A percentile compares a stretch with the other conserved stretches of the same genome.
Evolutionary conservation across 2,797 vertebrate genomes (phyloP).

Genomic region (Ciconia nigra): DNA sequence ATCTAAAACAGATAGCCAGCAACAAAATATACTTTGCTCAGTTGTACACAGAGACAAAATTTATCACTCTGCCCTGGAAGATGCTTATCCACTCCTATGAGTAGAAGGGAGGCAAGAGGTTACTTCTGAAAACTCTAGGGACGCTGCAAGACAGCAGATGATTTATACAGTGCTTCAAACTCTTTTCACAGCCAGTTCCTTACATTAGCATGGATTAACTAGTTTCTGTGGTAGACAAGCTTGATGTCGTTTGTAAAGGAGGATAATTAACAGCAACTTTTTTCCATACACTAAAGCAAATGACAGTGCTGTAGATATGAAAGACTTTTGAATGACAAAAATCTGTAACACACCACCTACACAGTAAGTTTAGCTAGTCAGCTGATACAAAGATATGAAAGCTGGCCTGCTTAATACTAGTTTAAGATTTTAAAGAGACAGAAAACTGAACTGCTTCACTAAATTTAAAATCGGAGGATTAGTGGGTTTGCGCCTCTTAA

Average conservation of each 20-base stretch:
- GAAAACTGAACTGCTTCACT: neutral
- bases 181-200: neutral
- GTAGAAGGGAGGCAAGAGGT: neutral
- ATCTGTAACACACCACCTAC: constrained; percentile 6
- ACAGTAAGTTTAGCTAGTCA: neutral
- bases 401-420: neutral
- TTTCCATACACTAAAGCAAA: neutral
- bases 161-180: neutral
- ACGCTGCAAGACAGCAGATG: neutral
- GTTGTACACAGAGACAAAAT: neutral
- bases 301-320: neutral
- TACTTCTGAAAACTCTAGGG: neutral
- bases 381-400: constrained; percentile 7
- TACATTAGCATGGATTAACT: neutral
- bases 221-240: neutral
- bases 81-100: neutral
- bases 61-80: neutral
- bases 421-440: neutral
- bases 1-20: neutral
- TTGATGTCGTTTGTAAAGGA: neutral
- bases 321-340: constrained; percentile 37
- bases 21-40: neutral
- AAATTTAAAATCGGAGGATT: neutral
- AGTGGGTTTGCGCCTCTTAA: neutral
- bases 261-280: neutral